Evolutionary conservation across 2,888 invertebrate genomes (phyloP), one percentile per base, ranked within the genome.

Genomic region (Thereva nobilitata): DNA sequence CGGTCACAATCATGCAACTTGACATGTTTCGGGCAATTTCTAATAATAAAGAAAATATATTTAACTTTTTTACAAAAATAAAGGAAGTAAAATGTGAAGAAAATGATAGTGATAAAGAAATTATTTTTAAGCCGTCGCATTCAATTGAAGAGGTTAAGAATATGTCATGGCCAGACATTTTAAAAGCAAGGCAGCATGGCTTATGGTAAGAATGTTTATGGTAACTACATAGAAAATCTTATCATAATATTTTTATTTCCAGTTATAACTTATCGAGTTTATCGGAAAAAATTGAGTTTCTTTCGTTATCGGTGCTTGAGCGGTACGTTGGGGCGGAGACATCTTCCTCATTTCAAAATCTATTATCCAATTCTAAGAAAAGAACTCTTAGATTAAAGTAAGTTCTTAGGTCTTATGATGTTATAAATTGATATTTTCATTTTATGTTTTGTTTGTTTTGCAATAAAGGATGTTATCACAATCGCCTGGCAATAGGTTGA

Each of bases 251-350:
- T 37, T 64, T 63, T 59, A 68, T 53, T 71, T 83, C 84, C 77
- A 91, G 91, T 77, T 89, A 88, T 75, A 92, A 92, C 76, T 78
- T 88, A 68, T 88, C 86, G 71, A 86, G 82, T 74, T 80, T 85
- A 9, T 86, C 89, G 0, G 92, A 92, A 77, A 87, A 87, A 74
- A 84, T 89, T 71, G 92, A 91, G 76, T 80, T 83, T 68, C 80
- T 91, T 9, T 85, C 87, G 42, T 77, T 86, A 67, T 86, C 87
- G 67, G 87, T 89, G 71, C 85, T 86, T 54, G 87, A 89, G 71
- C 84, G 91, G 68, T 91, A 86, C 75, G 85, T 92, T 59, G 90
- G 91, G 2, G 85, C 85, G 0, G 92, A 92, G 78, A 92, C 92
- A 0, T 87, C 89, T 68, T 88, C 89, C 0, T 79, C 80, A 3